phyloP scores from a whole-genome alignment of 2,113 vertebrate species.

The Callopanchax toddi region DNA sequence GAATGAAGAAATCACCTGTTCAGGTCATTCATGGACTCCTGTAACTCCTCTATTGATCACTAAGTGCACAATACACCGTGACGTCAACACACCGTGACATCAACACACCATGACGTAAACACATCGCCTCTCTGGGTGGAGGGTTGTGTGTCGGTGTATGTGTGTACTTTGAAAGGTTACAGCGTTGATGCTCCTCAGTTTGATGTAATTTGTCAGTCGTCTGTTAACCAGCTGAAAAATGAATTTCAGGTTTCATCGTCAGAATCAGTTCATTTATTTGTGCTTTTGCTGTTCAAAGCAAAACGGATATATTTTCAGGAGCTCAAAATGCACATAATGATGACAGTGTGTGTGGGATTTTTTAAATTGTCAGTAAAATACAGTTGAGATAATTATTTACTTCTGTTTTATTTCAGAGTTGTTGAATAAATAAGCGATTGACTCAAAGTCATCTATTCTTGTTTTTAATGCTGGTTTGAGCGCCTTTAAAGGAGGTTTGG shows the following conservation, averaged over 20 bases:
- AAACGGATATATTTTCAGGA: neutral
- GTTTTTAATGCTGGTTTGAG: neutral
- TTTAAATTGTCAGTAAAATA: neutral
- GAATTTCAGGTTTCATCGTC: constrained; percentile 6
- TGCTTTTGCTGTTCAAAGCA: neutral
- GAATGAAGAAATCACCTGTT: constrained; percentile 1
- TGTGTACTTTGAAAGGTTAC: neutral
- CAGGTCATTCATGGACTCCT: constrained; percentile 26
- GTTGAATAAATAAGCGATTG: constrained; percentile 5
- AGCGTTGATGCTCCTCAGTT: neutral
- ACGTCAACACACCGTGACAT: too few relatives aligned
- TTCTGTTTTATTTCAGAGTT: constrained; percentile 6
- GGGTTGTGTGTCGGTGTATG: neutral
- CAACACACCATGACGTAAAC: too few relatives aligned
- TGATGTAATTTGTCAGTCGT: neutral
- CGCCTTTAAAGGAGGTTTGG: too few relatives aligned
- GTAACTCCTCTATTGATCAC: constrained; percentile 19
- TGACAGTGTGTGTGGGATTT: neutral
- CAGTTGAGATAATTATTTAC: constrained; percentile 4
- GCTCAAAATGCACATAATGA: neutral
- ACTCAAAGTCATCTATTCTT: neutral
- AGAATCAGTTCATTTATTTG: neutral
- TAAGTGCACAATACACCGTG: neutral
- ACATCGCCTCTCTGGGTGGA: constrained; percentile 1
- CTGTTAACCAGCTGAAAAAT: constrained; percentile 1